Conservation (phyloP, 35 echinoderm and acorn worm species). For the Ophioderma brevispina region DNA sequence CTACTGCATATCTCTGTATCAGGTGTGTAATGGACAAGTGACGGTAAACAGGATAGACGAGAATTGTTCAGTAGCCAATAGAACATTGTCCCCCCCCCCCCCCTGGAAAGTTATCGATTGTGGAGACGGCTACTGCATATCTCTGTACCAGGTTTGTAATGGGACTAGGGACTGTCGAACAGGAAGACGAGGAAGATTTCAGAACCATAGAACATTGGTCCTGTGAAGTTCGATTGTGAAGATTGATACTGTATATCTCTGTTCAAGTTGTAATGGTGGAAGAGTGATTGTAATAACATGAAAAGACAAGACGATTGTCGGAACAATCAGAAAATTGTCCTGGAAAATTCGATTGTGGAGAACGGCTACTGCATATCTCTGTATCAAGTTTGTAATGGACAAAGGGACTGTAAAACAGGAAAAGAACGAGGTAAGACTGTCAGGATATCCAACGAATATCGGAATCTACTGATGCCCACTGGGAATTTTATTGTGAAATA, state of each 20-base stretch:
- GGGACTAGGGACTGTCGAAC: too few relatives aligned
- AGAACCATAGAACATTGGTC: too few relatives aligned
- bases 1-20: neutral
- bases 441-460: neutral
- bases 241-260: slow-evolving; percentile 32
- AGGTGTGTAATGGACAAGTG: slow-evolving; percentile 40
- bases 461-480: too few relatives aligned
- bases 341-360: slow-evolving; percentile 29
- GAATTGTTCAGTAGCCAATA: too few relatives aligned
- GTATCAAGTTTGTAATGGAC: neutral
- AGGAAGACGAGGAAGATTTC: too few relatives aligned
- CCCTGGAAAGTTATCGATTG: too few relatives aligned
- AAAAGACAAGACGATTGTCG: neutral
- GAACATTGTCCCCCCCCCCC: too few relatives aligned
- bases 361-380: slow-evolving; percentile 24
- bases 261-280: neutral
- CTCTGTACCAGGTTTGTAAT: too few relatives aligned
- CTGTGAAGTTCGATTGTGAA: slow-evolving; percentile 49
- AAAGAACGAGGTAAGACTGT: slow-evolving; percentile 32
- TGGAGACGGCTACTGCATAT: too few relatives aligned
- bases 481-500: too few relatives aligned
- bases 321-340: slow-evolving; percentile 25
- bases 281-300: neutral
- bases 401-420: neutral
- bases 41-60: neutral